Conservation (phyloP, 2,113 vertebrate genomes). For the Barnardius zonarius region DNA sequence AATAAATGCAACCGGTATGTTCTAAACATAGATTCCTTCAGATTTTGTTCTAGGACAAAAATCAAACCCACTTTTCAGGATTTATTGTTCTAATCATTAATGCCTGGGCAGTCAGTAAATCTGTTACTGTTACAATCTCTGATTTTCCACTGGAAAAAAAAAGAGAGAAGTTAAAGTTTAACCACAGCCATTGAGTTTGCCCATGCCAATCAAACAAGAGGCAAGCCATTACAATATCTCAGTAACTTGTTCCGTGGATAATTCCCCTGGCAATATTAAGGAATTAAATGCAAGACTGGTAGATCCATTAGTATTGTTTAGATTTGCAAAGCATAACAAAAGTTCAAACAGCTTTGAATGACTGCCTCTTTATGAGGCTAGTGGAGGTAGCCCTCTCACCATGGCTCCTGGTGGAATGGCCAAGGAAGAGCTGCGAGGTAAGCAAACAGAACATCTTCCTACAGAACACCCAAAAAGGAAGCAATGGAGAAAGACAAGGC, state of each 20-base stretch:
- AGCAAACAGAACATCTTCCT: not conserved
- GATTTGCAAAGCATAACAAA: not conserved
- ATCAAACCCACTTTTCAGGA: slow-evolving; percentile 13
- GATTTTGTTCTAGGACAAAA: slow-evolving; percentile 32
- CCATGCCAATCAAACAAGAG: not conserved
- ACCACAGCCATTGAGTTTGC: not conserved
- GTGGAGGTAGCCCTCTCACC: not conserved
- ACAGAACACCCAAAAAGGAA: not conserved
- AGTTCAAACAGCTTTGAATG: not conserved
- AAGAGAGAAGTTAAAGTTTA: slow-evolving; percentile 39
- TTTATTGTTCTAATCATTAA: slow-evolving; percentile 46
- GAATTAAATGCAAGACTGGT: not conserved
- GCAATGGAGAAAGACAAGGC: not conserved
- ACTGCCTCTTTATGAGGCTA: not conserved
- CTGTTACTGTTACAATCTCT: slow-evolving; percentile 22
- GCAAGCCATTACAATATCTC: not conserved
- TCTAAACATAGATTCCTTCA: not conserved
- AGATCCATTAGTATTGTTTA: not conserved
- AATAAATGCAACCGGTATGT: not conserved
- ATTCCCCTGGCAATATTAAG: not conserved
- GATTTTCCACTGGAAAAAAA: slow-evolving; percentile 13
- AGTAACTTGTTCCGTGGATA: not conserved
- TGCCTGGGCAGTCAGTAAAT: not conserved
- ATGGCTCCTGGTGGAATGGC: not conserved
- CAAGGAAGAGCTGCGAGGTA: not conserved